Base-by-base conservation (phyloP, 2,888 invertebrate genomes). In the Strigamia crassipes region DNA sequence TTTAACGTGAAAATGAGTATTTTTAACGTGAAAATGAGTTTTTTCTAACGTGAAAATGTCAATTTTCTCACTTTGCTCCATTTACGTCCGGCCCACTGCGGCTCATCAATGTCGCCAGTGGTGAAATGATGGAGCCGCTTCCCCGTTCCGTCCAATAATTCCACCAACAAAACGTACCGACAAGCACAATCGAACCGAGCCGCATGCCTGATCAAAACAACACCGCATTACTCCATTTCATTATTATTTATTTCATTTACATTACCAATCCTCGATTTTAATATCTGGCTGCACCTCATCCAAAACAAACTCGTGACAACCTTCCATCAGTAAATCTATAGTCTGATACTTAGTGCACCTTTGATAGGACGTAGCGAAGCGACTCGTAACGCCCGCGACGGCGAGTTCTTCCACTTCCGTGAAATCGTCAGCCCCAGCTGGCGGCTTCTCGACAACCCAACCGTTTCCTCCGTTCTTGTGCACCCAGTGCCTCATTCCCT, bases 341-440 rank as follows among this genome's bases (percentile, higher is more conserved):
- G 85, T 84, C 86, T 92, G 91, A 21, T 85, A 61, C 86, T 91
- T 91, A 15, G 82, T 84, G 84, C 90, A 90, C 9, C 83, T 83
- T 3, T 84, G 61, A 85, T 87, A 91, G 1, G 91, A 91, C 18
- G 91, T 91, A 1, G 88, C 90, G 86, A 91, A 91, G 85, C 91
- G 91, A 41, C 38, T 23, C 9, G 9, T 9, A 15, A 61, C 21
- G 15, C 78, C 78, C 13, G 27, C 88, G 82, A 87, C 86, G 84
- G 90, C 89, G 18, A 89, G 87, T 13, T 88, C 87, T 66, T 88
- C 86, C 83, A 86, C 85, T 42, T 83, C 42, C 0, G 90, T 90
- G 51, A 90, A 84, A 2, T 86, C 86, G 80, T 89, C 88, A 66
- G 87, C 86, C 15, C 90, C 90, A 2, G 51, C 3, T 0, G 91